phyloP scores from a whole-genome alignment of 1,140 invertebrate species.

The Diplogasteroides magnus region DNA sequence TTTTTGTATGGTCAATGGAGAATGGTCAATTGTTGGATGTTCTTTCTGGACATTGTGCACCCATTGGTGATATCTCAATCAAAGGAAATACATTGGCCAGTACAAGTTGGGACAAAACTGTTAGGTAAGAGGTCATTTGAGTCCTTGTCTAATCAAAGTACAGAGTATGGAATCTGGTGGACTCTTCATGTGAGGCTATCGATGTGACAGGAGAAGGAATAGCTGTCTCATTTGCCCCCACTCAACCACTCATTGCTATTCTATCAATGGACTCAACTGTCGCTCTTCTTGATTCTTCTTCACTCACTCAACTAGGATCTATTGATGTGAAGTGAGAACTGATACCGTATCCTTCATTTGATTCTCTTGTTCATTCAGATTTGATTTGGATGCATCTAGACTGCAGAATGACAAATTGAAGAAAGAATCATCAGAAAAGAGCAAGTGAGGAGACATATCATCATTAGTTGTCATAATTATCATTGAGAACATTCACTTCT shows the following conservation, averaged over 20 bases:
- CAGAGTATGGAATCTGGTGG: conserved; percentile 78
- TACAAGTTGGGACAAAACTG: conserved; percentile 86
- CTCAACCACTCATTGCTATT: conserved; percentile 83
- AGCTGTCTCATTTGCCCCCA: conserved; percentile 75
- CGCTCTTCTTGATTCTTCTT: conserved; percentile 70
- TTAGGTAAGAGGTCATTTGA: conserved; percentile 59
- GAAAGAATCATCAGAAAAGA: conserved; percentile 66
- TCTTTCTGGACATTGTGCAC: conserved; percentile 82
- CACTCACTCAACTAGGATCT: conserved; percentile 64
- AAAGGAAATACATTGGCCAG: conserved; percentile 70
- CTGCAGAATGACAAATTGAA: conserved; percentile 78
- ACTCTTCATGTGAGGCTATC: conserved; percentile 77
- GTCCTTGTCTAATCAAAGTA: neutral
- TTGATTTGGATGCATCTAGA: conserved; percentile 75
- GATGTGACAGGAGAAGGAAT: conserved; percentile 75
- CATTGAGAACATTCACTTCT: conserved; percentile 26
- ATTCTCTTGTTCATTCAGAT: neutral
- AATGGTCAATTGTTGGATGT: conserved; percentile 81
- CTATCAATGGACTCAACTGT: conserved; percentile 83
- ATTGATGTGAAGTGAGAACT: conserved; percentile 13
- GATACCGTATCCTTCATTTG: too few species aligned
- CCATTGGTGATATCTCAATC: conserved; percentile 76
- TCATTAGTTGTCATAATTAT: too few species aligned
- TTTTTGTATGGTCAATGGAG: conserved; percentile 90
- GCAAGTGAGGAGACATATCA: conserved; percentile 9